Evolutionary conservation across 2,797 vertebrate species (phyloP), one percentile per base, ranked within the genome.

Genomic region (Buceros bicornis): DNA sequence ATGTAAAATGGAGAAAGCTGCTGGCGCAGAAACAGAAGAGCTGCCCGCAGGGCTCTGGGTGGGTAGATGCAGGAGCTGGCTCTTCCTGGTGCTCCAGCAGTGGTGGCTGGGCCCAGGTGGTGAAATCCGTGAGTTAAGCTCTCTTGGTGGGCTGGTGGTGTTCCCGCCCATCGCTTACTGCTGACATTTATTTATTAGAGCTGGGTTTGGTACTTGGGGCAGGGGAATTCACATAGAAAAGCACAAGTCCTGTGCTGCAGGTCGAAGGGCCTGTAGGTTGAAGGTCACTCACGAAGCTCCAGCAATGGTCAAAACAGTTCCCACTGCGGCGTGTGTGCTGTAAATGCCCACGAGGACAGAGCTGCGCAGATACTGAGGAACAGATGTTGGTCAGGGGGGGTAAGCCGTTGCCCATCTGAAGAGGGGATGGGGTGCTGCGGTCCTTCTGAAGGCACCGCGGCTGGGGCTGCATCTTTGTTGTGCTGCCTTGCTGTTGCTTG

Each of bases 391-490:
- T 37, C 18, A 13, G 37, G 11, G n/a, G 16, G 43, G 18, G 11
- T 28, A 15, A 84, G 47, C 13, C 11, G 2, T 33, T 64, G 31
- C 20, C 28, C 20, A 13, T 5, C 8, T 5, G 45, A 22, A 26
- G 19, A 67, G 19, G 25, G n/a, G 16, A 4, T 28, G 43, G 18
- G n/a, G 5, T 53, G 26, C 65, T 74, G 8, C 13, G 21, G n/a
- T 16, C 2, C 12, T 84, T 17, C 25, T 25, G 42, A 61, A 72
- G 42, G 47, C 15, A 2, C 65, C 20, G 16, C 50, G 22, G 26
- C 61, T 43, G 16, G 14, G 47, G 16, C 37, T 4, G 5, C 11
- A 4, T 0, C 0, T 37, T 42, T 25, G 17, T 10, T 70, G 56
- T 17, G 60, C 13, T 53, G 7, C 35, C 40, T 37, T 45, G 4